phyloP scores from a whole-genome alignment of 2,888 invertebrate genomes.

The Latheticus oryzae region DNA sequence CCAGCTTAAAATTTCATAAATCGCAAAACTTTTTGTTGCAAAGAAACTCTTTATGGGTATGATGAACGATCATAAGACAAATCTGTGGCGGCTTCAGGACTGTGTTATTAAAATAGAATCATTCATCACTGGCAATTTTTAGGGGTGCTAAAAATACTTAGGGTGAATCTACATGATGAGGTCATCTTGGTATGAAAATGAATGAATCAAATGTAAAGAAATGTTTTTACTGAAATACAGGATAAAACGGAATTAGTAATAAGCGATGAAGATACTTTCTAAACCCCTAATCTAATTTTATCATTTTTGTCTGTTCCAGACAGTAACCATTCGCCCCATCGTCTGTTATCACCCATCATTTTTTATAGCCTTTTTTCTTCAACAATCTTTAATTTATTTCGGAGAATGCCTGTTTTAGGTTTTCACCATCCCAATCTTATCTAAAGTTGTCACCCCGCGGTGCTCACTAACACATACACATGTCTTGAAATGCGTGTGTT shows the following conservation, averaged over 20 bases:
- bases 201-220: too few relatives aligned
- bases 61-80: slow-evolving; percentile 16
- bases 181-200: slow-evolving; percentile 24
- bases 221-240: too few relatives aligned
- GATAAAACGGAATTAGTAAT: too few relatives aligned
- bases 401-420: slow-evolving; percentile 12
- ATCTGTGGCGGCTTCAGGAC: slow-evolving; percentile 20
- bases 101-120: slow-evolving; percentile 24
- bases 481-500: slow-evolving; percentile 46
- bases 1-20: slow-evolving; percentile 1
- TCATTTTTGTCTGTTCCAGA: neutral
- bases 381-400: slow-evolving; percentile 24
- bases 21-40: neutral
- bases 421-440: slow-evolving; percentile 52
- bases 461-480: slow-evolving; percentile 46
- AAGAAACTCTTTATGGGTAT: neutral
- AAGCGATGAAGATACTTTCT: too few relatives aligned
- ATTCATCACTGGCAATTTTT: slow-evolving; percentile 28
- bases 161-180: slow-evolving; percentile 18
- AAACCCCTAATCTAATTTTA: too few relatives aligned
- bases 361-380: slow-evolving; percentile 20
- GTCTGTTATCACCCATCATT: slow-evolving; percentile 12
- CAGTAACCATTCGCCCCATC: neutral
- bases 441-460: slow-evolving; percentile 53
- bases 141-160: slow-evolving; percentile 17